These are phyloP conservation scores for Mesopsocus fuscifrons DNA, from an alignment of 2,888 invertebrate species.

Conservation along the genomic window DNA sequence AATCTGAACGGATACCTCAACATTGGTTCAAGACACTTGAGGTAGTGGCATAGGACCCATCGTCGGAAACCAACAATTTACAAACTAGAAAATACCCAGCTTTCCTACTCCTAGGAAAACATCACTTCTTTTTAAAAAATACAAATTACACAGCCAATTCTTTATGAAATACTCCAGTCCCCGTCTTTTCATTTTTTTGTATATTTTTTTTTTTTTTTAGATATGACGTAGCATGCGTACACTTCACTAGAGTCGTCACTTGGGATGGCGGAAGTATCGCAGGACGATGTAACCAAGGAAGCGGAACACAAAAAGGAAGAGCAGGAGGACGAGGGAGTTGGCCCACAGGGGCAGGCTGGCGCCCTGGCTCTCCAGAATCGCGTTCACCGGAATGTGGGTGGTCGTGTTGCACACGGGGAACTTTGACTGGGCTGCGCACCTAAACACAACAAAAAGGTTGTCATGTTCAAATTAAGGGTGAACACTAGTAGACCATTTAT, in stretches of 20 bases:
- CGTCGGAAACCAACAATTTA: background rate
- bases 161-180: constrained; percentile 7
- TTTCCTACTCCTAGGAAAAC: background rate
- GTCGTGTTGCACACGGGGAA: constrained; percentile 39
- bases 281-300: constrained; percentile 51
- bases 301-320: constrained; percentile 50
- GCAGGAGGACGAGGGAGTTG: constrained; percentile 47
- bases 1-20: too few species aligned
- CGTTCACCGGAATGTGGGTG: constrained; percentile 40
- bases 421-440: constrained; percentile 47
- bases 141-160: constrained; percentile 10
- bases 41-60: background rate
- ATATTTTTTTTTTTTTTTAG: too few species aligned
- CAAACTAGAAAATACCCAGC: constrained; percentile 1
- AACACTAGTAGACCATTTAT: too few species aligned
- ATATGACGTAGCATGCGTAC: too few species aligned
- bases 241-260: too few species aligned
- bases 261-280: constrained; percentile 46
- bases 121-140: constrained; percentile 4
- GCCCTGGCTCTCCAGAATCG: constrained; percentile 45
- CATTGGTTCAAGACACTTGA: background rate
- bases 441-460: constrained; percentile 23
- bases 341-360: constrained; percentile 47
- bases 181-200: background rate
- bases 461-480: too few species aligned